phyloP scores from a whole-genome alignment of 2,888 invertebrate genomes.

The Margaritifera margaritifera region DNA sequence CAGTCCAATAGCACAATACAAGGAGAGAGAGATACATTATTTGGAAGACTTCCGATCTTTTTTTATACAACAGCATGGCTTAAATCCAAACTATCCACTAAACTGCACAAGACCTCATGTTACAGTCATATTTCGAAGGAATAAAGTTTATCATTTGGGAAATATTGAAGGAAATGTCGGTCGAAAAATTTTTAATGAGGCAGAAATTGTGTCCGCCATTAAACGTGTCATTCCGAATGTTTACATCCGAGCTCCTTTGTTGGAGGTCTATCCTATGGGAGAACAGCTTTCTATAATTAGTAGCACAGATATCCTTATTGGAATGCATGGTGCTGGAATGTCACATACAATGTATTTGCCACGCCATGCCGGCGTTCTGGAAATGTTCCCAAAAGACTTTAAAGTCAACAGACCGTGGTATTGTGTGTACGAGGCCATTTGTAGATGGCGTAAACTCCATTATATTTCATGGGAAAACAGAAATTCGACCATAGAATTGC shows the following conservation, averaged over 20 bases:
- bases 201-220: constrained; percentile 42
- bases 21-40: constrained; percentile 35
- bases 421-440: constrained; percentile 54
- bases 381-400: constrained; percentile 54
- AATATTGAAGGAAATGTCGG: constrained; percentile 57
- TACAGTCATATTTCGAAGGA: constrained; percentile 55
- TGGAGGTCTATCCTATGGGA: constrained; percentile 54
- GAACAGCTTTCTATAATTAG: constrained; percentile 53
- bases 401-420: constrained; percentile 38
- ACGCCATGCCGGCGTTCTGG: constrained; percentile 53
- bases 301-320: constrained; percentile 59
- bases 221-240: constrained; percentile 25
- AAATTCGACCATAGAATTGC: constrained; percentile 31
- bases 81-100: constrained; percentile 15
- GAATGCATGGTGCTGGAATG: constrained; percentile 68
- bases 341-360: constrained; percentile 62
- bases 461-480: constrained; percentile 60
- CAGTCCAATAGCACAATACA: constrained; percentile 44
- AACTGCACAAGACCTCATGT: constrained; percentile 46
- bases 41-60: constrained; percentile 56
- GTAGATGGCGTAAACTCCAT: constrained; percentile 55
- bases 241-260: constrained; percentile 47
- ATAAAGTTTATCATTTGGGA: constrained; percentile 64
- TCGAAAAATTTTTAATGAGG: constrained; percentile 62
- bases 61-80: constrained; percentile 42